Percentiles rank a stretch among this genome's conserved stretches.
Conservation (phyloP, 37 sponge, comb jelly and placozoan genomes). For the Crambe crambe region DNA sequence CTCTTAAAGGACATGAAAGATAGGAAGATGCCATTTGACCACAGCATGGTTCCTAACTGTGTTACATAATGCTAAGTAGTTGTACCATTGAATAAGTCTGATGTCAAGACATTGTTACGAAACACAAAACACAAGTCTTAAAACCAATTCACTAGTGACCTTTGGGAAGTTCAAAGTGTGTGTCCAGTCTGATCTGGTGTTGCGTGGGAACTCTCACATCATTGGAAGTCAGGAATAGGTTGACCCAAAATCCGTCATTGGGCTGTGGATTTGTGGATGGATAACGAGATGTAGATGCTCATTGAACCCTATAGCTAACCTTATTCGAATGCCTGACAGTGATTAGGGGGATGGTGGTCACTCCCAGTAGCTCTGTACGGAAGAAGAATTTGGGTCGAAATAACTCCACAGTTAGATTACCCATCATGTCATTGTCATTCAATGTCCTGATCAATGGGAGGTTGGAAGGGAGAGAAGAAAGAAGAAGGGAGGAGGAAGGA, state of each 20-base stretch:
- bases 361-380: conserved; percentile 13
- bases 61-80: no score
- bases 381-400: conserved; percentile 6
- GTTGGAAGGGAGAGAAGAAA: conserved; percentile 5
- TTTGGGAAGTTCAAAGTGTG: conserved; percentile 55
- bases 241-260: conserved; percentile 7
- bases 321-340: conserved; percentile 57
- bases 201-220: conserved; percentile 27
- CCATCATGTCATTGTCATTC: background rate
- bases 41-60: no score
- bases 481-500: background rate
- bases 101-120: no score
- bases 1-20: no score
- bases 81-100: no score
- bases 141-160: no score
- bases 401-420: conserved; percentile 25
- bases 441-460: background rate
- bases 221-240: conserved; percentile 19
- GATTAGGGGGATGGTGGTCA: conserved; percentile 24
- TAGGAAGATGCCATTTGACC: no score
- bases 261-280: conserved; percentile 3
- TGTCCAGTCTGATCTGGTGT: conserved; percentile 32
- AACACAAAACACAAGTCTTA: no score
- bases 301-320: conserved; percentile 5
- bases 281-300: background rate